A percentile compares a stretch with the other conserved stretches of the same genome.
phyloP scores from a whole-genome alignment of 2,888 invertebrate species.

The Oithona nana region DNA sequence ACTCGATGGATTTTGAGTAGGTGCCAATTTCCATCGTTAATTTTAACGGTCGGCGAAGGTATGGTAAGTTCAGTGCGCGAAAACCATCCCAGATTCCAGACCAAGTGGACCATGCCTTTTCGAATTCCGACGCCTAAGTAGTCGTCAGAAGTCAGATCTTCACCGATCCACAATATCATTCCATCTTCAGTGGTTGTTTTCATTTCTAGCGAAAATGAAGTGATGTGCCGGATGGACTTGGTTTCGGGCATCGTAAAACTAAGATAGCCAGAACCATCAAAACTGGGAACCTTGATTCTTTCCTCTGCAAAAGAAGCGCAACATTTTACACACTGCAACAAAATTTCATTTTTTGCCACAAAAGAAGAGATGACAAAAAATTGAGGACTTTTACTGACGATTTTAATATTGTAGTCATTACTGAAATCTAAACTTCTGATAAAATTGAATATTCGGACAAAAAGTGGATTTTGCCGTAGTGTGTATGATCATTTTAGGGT shows the following conservation, averaged over 20 bases:
- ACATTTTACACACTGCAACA: no score
- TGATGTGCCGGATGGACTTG: slow-evolving; percentile 8
- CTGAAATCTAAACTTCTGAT: no score
- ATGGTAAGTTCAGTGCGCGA: slow-evolving; percentile 10
- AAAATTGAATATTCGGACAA: no score
- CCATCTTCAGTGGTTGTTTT: background rate
- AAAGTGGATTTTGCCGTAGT: no score
- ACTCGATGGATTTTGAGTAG: background rate
- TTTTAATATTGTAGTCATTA: no score
- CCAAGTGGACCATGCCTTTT: slow-evolving; percentile 12
- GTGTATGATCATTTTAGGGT: no score
- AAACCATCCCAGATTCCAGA: slow-evolving; percentile 17
- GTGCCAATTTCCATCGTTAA: slow-evolving; percentile 16
- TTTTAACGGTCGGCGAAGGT: background rate
- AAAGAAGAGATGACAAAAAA: no score
- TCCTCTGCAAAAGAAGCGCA: background rate
- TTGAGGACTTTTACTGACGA: no score
- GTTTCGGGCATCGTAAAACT: slow-evolving; percentile 7
- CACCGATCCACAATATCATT: slow-evolving; percentile 7
- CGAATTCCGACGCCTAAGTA: slow-evolving; percentile 13
- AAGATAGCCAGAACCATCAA: slow-evolving; percentile 7
- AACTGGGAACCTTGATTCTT: background rate
- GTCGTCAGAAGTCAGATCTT: slow-evolving; percentile 10
- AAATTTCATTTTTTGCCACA: no score
- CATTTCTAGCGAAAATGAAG: background rate